Conservation (phyloP, 2,797 vertebrate species). For the Microtus californicus region DNA sequence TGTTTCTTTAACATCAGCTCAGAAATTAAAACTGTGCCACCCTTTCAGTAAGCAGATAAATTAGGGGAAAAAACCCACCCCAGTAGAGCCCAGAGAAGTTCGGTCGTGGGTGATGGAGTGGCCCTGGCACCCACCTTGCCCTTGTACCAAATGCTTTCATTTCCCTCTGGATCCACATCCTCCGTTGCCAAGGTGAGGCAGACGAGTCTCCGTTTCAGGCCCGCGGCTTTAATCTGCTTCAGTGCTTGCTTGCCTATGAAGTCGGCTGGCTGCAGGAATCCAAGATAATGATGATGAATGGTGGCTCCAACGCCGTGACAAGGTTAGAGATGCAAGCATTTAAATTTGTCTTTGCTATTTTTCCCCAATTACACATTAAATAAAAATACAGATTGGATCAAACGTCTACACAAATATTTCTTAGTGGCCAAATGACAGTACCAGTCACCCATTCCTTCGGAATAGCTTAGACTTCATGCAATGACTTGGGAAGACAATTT, state of each 20-base stretch:
- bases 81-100: constrained; percentile 22
- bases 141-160: constrained; percentile 96
- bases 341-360: constrained; percentile 80
- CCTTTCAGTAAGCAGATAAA: constrained; percentile 1
- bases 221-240: constrained; percentile 93
- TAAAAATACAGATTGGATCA: constrained; percentile 82
- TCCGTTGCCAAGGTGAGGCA: constrained; percentile 94
- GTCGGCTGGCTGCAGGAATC: constrained; percentile 88
- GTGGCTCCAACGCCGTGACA: constrained; percentile 65
- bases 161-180: constrained; percentile 96
- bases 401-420: constrained; percentile 70
- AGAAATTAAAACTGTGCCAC: constrained; percentile 43
- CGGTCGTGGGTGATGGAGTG: not conserved
- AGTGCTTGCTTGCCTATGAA: constrained; percentile 94
- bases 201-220: constrained; percentile 93
- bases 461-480: constrained; percentile 50
- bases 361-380: constrained; percentile 74
- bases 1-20: constrained; percentile 48
- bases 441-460: constrained; percentile 52
- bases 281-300: constrained; percentile 82
- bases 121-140: constrained; percentile 90
- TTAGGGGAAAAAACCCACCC: not conserved
- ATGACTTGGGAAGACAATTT: constrained; percentile 67
- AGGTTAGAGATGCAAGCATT: constrained; percentile 78
- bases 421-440: constrained; percentile 66